Conservation (phyloP, 2,888 invertebrate species). For the Erebia aethiops region DNA sequence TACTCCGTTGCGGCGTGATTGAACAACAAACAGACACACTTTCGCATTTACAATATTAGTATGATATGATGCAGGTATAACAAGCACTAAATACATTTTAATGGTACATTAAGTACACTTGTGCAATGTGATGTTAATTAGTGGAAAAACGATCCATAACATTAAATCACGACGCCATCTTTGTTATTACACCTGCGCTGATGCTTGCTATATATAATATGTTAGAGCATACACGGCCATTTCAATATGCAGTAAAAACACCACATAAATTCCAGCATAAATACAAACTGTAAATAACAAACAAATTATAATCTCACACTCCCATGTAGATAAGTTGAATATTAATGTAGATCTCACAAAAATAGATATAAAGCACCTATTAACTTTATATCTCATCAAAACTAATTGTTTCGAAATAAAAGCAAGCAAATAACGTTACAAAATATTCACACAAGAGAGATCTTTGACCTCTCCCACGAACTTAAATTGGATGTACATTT, state of each 20-base stretch:
- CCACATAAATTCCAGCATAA: too few relatives aligned
- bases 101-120: not conserved
- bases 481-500: slow-evolving; percentile 28
- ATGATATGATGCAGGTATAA: not conserved
- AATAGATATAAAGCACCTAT: slow-evolving; percentile 8
- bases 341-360: slow-evolving; percentile 2
- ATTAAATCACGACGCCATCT: slow-evolving; percentile 7
- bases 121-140: not conserved
- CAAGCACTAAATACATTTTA: not conserved
- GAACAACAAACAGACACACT: too few relatives aligned
- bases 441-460: slow-evolving; percentile 33
- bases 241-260: too few relatives aligned
- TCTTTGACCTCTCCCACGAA: slow-evolving; percentile 44
- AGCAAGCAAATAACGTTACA: slow-evolving; percentile 24
- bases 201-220: not conserved
- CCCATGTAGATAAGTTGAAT: not conserved
- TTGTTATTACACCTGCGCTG: not conserved
- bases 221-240: not conserved
- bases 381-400: slow-evolving; percentile 1
- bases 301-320: not conserved
- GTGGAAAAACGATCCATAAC: not conserved
- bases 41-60: too few relatives aligned
- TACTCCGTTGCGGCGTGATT: too few relatives aligned
- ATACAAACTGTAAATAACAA: not conserved
- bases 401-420: slow-evolving; percentile 24